These are phyloP conservation scores for Neogobius melanostomus DNA, from an alignment of 2,113 vertebrate species.

Conservation along the genomic window DNA sequence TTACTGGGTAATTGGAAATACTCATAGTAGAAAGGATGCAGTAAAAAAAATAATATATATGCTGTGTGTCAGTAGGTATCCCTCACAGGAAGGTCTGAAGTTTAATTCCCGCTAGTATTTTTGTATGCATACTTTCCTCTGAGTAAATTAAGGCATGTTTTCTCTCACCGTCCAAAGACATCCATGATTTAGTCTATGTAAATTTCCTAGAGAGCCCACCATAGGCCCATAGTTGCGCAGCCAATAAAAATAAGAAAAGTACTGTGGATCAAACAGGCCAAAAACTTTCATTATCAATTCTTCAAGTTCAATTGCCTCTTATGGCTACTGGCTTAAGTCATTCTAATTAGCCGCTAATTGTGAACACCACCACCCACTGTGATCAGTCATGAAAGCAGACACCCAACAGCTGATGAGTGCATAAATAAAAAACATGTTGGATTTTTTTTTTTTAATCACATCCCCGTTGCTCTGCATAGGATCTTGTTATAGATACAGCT, in stretches of 20 bases:
- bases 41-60: slow-evolving; percentile 8
- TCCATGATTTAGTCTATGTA: too few species aligned
- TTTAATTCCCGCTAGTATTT: too few species aligned
- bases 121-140: too few species aligned
- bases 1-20: slow-evolving; percentile 25
- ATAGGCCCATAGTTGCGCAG: not conserved
- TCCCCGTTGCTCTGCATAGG: slow-evolving; percentile 55
- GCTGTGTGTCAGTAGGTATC: too few species aligned
- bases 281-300: slow-evolving; percentile 25
- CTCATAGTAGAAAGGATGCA: slow-evolving; percentile 24
- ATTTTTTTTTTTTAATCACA: slow-evolving; percentile 5
- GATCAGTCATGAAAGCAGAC: slow-evolving; percentile 14
- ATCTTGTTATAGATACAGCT: slow-evolving; percentile 71
- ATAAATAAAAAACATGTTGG: slow-evolving; percentile 42
- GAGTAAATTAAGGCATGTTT: too few species aligned
- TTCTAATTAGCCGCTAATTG: slow-evolving; percentile 38
- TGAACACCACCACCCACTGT: slow-evolving; percentile 32
- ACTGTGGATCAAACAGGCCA: slow-evolving; percentile 20
- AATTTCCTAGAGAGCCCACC: too few species aligned
- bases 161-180: too few species aligned
- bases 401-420: slow-evolving; percentile 9
- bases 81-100: slow-evolving; percentile 2
- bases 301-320: slow-evolving; percentile 39
- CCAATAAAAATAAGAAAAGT: slow-evolving; percentile 4
- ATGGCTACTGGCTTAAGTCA: slow-evolving; percentile 32